These are phyloP conservation scores for Haliclystus octoradiatus DNA, from an alignment of 30 jellyfish, hydroid and myxozoan genomes.

Conservation along the genomic window DNA sequence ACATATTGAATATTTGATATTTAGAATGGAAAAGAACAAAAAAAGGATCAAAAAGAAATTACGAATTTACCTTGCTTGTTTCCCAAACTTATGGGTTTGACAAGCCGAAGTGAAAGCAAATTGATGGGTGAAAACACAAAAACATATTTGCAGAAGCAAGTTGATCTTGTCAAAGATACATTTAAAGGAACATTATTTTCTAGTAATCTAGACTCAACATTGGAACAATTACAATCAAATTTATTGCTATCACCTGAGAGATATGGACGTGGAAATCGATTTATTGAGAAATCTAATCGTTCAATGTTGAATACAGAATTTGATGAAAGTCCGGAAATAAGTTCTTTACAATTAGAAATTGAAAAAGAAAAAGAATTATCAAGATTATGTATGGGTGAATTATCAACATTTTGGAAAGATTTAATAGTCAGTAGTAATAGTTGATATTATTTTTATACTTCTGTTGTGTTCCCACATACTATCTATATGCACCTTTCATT, in stretches of 20 bases:
- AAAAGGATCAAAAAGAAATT: background rate
- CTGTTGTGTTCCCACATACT: too few species aligned
- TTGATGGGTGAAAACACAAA: constrained; percentile 68
- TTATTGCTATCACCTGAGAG: constrained; percentile 14
- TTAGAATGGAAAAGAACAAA: too few species aligned
- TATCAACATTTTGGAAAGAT: constrained; percentile 49
- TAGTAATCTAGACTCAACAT: constrained; percentile 17
- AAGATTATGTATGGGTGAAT: constrained; percentile 29
- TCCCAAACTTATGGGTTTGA: constrained; percentile 80
- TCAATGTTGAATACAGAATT: background rate
- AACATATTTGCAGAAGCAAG: constrained; percentile 11
- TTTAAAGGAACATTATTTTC: constrained; percentile 23
- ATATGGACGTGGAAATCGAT: constrained; percentile 11
- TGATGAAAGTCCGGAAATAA: background rate
- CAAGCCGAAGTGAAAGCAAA: constrained; percentile 52
- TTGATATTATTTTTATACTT: too few species aligned
- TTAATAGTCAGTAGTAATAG: too few species aligned
- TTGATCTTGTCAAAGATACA: constrained; percentile 12
- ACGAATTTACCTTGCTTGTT: constrained; percentile 38
- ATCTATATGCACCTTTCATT: too few species aligned
- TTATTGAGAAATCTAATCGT: constrained; percentile 1
- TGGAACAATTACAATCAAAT: constrained; percentile 26
- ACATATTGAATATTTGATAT: too few species aligned
- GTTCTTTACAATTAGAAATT: constrained; percentile 10
- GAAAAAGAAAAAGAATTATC: constrained; percentile 33